A percentile compares a stretch with the other conserved stretches of the same genome.
phyloP scores from a whole-genome alignment of 2,797 vertebrate species.

The Parauchenoglanis ngamensis region DNA sequence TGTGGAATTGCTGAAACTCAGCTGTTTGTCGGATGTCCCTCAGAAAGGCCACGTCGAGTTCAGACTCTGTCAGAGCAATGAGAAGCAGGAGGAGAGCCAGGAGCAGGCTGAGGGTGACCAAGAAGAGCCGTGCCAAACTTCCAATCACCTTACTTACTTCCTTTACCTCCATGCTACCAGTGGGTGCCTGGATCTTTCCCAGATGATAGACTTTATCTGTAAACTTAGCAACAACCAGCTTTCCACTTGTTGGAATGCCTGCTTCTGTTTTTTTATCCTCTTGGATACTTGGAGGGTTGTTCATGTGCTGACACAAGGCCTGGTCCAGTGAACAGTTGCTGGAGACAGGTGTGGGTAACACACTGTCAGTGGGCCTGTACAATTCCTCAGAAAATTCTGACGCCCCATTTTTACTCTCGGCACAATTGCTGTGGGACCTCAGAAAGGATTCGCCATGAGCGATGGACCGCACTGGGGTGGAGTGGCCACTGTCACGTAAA shows the following conservation, averaged over 20 bases:
- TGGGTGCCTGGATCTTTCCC: slow-evolving; percentile 82
- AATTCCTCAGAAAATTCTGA: slow-evolving; percentile 89
- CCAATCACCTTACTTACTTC: slow-evolving; percentile 95
- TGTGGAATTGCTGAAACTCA: slow-evolving; percentile 98
- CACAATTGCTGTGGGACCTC: slow-evolving; percentile 69
- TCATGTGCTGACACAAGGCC: slow-evolving; percentile 80
- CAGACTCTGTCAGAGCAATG: slow-evolving; percentile 95
- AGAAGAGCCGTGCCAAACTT: slow-evolving; percentile 92
- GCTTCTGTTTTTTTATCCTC: slow-evolving; percentile 82
- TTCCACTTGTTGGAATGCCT: slow-evolving; percentile 57
- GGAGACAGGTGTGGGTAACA: slow-evolving; percentile 89
- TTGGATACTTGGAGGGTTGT: slow-evolving; percentile 85
- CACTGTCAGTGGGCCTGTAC: slow-evolving; percentile 91
- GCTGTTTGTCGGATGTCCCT: slow-evolving; percentile 97
- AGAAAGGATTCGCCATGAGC: slow-evolving; percentile 83
- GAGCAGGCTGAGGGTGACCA: slow-evolving; percentile 93
- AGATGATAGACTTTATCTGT: slow-evolving; percentile 79
- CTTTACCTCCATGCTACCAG: slow-evolving; percentile 80
- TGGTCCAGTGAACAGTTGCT: slow-evolving; percentile 83
- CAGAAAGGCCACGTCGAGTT: slow-evolving; percentile 97
- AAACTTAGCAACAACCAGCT: slow-evolving; percentile 64
- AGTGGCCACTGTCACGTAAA: slow-evolving; percentile 92
- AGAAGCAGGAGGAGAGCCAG: slow-evolving; percentile 94
- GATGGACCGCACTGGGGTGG: slow-evolving; percentile 87
- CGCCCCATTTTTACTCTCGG: slow-evolving; percentile 78